Evolutionary conservation across 2,888 invertebrate genomes (phyloP).

Genomic region (Agelastica alni): DNA sequence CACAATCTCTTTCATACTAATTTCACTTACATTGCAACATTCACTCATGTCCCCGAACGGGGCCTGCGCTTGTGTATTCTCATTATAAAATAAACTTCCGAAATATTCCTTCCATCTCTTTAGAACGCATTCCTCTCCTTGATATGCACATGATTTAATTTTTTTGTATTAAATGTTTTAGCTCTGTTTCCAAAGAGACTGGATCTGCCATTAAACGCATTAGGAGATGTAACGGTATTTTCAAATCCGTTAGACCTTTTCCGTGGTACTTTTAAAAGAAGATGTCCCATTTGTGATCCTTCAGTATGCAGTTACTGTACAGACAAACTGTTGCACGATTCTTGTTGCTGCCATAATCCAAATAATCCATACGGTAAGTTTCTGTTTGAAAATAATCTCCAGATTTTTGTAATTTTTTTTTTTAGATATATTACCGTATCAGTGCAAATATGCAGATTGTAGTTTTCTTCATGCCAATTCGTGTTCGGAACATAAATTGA

Average conservation of each 20-base stretch:
- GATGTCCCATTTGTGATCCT: constrained; percentile 76
- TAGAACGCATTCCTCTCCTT: too few relatives aligned
- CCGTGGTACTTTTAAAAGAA: constrained; percentile 29
- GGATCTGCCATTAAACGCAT: neutral
- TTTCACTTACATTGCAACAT: too few relatives aligned
- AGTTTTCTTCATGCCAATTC: constrained; percentile 74
- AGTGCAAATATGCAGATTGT: constrained; percentile 72
- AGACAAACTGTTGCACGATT: constrained; percentile 74
- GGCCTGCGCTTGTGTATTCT: too few relatives aligned
- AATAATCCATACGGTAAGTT: constrained; percentile 56
- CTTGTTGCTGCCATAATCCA: constrained; percentile 71
- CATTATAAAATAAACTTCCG: too few relatives aligned
- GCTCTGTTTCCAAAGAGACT: neutral
- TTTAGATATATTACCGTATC: constrained; percentile 62
- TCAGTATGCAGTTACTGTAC: constrained; percentile 79
- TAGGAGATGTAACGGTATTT: constrained; percentile 10
- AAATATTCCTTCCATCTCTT: too few relatives aligned
- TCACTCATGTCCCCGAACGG: too few relatives aligned
- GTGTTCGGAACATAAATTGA: constrained; percentile 72
- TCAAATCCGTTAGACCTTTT: constrained; percentile 15
- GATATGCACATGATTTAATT: too few relatives aligned
- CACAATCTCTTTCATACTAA: too few relatives aligned
- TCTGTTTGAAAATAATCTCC: neutral
- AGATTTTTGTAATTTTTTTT: constrained; percentile 36
- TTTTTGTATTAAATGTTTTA: too few relatives aligned